Conservation (phyloP, 2,113 vertebrate species). For the Phrynosoma blainvillii region DNA sequence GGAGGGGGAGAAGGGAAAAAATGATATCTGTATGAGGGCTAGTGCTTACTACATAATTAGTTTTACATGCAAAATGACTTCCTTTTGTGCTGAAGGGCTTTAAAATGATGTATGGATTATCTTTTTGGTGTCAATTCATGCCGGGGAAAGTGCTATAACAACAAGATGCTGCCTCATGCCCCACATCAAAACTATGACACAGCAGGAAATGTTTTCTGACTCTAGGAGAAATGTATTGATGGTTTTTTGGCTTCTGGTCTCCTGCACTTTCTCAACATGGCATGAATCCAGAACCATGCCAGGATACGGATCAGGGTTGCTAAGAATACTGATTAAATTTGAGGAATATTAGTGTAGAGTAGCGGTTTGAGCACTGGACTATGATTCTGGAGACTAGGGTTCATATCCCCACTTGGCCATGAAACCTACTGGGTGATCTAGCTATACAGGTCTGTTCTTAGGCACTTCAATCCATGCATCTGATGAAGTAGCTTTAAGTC, state of each 20-base stretch:
- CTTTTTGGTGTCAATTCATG: background rate
- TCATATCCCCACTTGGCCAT: too few species aligned
- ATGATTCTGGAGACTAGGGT: too few species aligned
- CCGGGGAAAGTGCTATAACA: background rate
- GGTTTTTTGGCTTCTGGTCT: background rate
- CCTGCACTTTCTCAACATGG: background rate
- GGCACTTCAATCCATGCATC: too few species aligned
- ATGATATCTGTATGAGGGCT: background rate
- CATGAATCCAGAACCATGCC: background rate
- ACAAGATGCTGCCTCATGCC: background rate
- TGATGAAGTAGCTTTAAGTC: too few species aligned
- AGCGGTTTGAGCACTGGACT: too few species aligned
- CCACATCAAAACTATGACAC: slow-evolving; percentile 8
- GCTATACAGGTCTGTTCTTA: too few species aligned
- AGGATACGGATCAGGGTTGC: too few species aligned
- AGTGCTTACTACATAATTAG: background rate
- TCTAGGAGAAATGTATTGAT: background rate
- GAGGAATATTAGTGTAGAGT: too few species aligned
- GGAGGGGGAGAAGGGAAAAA: too few species aligned
- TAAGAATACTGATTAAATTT: background rate
- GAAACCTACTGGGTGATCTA: too few species aligned
- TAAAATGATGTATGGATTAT: background rate
- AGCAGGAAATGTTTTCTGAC: slow-evolving; percentile 10
- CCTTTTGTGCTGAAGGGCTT: background rate
- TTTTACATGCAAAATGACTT: background rate